These are phyloP conservation scores for Agapornis roseicollis DNA, from an alignment of 2,113 vertebrate species.

Conservation along the genomic window DNA sequence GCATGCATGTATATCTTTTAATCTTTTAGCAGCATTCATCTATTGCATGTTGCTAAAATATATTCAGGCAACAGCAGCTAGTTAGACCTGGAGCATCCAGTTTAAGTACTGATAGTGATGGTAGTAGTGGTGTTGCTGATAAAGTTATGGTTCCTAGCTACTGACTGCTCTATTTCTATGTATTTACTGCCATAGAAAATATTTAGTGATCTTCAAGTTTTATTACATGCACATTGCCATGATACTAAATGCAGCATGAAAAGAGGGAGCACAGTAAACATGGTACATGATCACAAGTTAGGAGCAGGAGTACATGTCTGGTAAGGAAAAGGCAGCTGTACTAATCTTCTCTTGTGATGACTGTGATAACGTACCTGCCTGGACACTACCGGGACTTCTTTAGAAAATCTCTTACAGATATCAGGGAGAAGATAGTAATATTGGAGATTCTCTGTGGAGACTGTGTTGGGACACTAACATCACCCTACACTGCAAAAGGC, in stretches of 20 bases:
- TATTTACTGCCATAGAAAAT: neutral
- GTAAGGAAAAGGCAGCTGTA: neutral
- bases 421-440: neutral
- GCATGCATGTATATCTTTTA: too few relatives aligned
- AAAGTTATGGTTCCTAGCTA: neutral
- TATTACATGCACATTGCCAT: neutral
- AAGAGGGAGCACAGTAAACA: neutral
- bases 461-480: neutral
- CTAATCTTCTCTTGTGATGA: neutral
- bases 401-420: neutral
- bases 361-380: neutral
- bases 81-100: neutral
- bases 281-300: neutral
- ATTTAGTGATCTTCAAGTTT: neutral
- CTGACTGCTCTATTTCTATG: neutral
- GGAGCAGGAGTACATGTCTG: neutral
- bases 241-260: neutral
- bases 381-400: neutral
- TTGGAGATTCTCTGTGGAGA: neutral
- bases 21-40: too few relatives aligned
- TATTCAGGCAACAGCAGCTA: neutral
- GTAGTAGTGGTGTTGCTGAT: neutral
- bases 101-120: neutral
- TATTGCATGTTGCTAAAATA: neutral
- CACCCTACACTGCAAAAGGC: neutral